A percentile compares a stretch with the other conserved stretches of the same genome.
Evolutionary conservation across 1,140 invertebrate species (phyloP).

Genomic region (Lepidostoma basale): DNA sequence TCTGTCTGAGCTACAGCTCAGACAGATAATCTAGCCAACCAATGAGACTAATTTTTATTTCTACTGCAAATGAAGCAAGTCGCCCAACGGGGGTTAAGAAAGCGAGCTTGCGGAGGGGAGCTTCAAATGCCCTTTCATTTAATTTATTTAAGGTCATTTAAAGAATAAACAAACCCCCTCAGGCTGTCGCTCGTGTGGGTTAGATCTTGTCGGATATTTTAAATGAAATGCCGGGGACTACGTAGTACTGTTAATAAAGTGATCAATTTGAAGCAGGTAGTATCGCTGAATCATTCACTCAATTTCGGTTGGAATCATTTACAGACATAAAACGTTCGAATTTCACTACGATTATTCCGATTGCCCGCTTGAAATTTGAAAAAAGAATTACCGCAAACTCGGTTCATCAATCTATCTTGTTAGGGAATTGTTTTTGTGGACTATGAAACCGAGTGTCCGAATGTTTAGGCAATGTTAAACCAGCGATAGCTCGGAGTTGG

Average conservation of each 20-base stretch:
- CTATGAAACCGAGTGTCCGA: neutral
- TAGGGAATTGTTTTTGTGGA: neutral
- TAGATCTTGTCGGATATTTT: slow-evolving; percentile 6
- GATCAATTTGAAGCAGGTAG: slow-evolving; percentile 6
- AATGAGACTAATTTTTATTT: no score
- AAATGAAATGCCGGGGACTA: neutral
- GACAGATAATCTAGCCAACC: no score
- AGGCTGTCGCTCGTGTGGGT: neutral
- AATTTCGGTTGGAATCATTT: slow-evolving; percentile 5
- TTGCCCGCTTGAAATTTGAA: neutral
- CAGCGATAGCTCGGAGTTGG: no score
- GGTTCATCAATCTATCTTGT: neutral
- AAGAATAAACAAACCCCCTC: slow-evolving; percentile 21
- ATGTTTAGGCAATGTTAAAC: no score
- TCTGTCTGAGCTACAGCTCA: no score
- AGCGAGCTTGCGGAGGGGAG: neutral
- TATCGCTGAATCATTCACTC: slow-evolving; percentile 15
- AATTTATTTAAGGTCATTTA: slow-evolving; percentile 26
- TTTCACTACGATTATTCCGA: slow-evolving; percentile 4
- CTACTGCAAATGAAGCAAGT: no score
- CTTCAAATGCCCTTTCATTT: slow-evolving; percentile 16
- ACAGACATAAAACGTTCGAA: neutral
- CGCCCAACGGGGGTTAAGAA: no score
- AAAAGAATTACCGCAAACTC: neutral
- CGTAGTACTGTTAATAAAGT: neutral